Conservation (phyloP, 2,797 vertebrate genomes). For the Enteromius treurensis region DNA sequence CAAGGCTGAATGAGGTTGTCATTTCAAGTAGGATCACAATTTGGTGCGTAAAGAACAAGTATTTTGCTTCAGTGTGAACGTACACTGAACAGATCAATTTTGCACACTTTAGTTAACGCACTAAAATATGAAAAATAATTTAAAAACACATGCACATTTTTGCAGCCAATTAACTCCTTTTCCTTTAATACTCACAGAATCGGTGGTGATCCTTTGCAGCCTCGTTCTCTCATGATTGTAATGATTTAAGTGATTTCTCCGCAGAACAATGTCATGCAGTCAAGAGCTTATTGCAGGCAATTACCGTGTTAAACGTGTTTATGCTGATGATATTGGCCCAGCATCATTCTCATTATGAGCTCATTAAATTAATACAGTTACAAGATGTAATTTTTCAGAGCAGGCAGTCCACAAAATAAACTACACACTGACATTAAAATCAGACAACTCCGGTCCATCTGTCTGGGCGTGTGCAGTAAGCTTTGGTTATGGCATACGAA, state of each 20-base stretch:
- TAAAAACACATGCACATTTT: not conserved
- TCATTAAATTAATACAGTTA: slow-evolving; percentile 61
- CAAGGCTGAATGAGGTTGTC: not conserved
- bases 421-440: slow-evolving; percentile 46
- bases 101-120: not conserved
- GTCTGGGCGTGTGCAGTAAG: slow-evolving; percentile 5
- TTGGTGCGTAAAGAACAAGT: not conserved
- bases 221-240: slow-evolving; percentile 28
- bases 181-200: slow-evolving; percentile 5
- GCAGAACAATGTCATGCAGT: slow-evolving; percentile 45
- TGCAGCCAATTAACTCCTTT: not conserved
- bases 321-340: slow-evolving; percentile 51
- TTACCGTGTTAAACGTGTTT: slow-evolving; percentile 56
- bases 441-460: slow-evolving; percentile 46
- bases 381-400: slow-evolving; percentile 49
- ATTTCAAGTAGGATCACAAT: not conserved
- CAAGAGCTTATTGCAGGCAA: slow-evolving; percentile 50
- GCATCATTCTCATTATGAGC: slow-evolving; percentile 56
- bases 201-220: not conserved
- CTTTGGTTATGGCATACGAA: not conserved
- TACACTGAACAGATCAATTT: not conserved
- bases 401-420: slow-evolving; percentile 51
- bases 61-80: not conserved
- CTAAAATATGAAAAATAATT: not conserved
- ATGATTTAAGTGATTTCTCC: slow-evolving; percentile 47